These are phyloP conservation scores for Hermatobates lingyangjiaoensis DNA, from an alignment of 1,140 invertebrate genomes.

Conservation along the genomic window DNA sequence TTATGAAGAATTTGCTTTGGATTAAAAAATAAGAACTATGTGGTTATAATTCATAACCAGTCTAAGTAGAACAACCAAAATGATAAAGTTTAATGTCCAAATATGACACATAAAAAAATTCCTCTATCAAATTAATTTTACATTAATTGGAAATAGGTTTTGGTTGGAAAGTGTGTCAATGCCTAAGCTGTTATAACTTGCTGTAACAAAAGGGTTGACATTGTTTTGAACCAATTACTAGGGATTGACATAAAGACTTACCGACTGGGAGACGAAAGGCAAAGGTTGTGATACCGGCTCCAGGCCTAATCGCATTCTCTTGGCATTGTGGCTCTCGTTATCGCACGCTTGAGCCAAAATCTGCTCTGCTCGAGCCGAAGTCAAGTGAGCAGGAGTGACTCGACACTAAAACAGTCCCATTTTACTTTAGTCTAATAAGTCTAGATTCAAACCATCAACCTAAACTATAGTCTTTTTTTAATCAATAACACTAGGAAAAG, in stretches of 20 bases:
- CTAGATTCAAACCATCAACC: too few species aligned
- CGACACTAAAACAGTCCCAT: conserved; percentile 42
- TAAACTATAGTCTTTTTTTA: too few species aligned
- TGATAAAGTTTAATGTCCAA: not conserved
- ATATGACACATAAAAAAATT: not conserved
- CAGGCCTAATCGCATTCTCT: conserved; percentile 83
- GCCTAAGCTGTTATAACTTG: not conserved
- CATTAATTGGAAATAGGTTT: not conserved
- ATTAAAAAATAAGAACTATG: too few species aligned
- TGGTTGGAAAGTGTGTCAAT: not conserved
- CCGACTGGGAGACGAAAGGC: conserved; percentile 40
- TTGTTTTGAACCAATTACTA: not conserved
- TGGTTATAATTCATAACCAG: too few species aligned
- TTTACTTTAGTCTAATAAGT: too few species aligned
- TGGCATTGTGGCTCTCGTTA: conserved; percentile 91
- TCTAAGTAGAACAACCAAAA: too few species aligned
- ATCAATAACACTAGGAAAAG: too few species aligned
- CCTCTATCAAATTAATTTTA: not conserved
- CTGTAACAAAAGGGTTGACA: not conserved
- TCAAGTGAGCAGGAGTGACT: conserved; percentile 88
- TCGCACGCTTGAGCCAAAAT: conserved; percentile 88
- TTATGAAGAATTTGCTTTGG: too few species aligned
- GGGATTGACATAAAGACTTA: conserved; percentile 3
- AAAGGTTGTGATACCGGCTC: conserved; percentile 81
- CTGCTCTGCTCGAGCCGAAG: conserved; percentile 87